Evolutionary conservation across 2,797 vertebrate species (phyloP), one percentile per base, ranked within the genome.

Genomic region (Lacerta agilis): DNA sequence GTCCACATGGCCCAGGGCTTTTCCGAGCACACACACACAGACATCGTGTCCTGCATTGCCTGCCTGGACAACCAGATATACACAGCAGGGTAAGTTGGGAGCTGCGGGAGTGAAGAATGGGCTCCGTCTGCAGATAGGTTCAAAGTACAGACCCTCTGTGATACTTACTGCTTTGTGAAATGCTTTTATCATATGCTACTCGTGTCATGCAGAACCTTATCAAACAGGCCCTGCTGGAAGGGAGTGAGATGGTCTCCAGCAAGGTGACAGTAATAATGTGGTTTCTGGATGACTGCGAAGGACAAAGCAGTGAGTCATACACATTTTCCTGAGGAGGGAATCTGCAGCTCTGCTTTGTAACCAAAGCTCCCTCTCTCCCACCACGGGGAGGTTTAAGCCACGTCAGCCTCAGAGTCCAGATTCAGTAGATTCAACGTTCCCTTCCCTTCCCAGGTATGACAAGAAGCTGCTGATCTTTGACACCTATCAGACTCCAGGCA

Each of bases 401-500:
- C 27, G 18, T 41, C 25, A 41, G 82, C 3, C 17, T 55, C 25
- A 33, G 82, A 9, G 6, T 82, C 23, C 58, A 25, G 8, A 41
- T 76, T 45, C 43, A 81, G 58, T 58, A 81, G 29, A 79, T 79
- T 5, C 61, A 64, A 64, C 13, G 10, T 6, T 64, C 61, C 20
- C 61, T 64, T 64, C 78, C 84, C 79, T 90, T 82, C 85, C 75
- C 80, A 95, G 94, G 38, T 95, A 93, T 79, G 94, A 94, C 72
- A 92, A 89, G 73, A 94, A 81, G 79, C 85, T 94, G 17, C 77
- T 94, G 69, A 91, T 95, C 75, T 94, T 92, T 86, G 92, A 95
- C 77, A 93, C 90, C 49, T 94, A 94, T 58, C 93, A 94, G 27
- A 91, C 91, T 66, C 82, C 85, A 8, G 91, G 91, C 25, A 92